Evolutionary conservation across 2,888 invertebrate genomes (phyloP), one percentile per base, ranked within the genome.

Genomic region (Lacanobia wlatinum): DNA sequence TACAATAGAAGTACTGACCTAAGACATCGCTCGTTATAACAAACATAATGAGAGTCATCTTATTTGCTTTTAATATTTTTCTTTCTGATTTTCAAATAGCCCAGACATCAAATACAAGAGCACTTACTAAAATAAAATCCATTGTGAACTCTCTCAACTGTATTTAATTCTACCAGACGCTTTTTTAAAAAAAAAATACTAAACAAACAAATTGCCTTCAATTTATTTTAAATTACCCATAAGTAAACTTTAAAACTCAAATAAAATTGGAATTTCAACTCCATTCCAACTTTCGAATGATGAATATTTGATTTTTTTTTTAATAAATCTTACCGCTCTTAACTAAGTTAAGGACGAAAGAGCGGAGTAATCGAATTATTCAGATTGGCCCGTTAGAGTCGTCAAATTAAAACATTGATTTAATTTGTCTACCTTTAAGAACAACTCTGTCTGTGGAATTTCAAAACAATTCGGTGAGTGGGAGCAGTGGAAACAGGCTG

Each of bases 331-430:
- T 78, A 80, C 79, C 83, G 80, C 84, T 88, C 52, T 89, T 89
- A 91, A 92, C 90, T 91, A 80, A 84, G 87, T 90, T 89, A 89
- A 84, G 76, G 87, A 83, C 87, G 89, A 92, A 92, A 90, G 91
- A 90, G 89, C 84, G 84, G 87, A 82, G 88, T 90, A 91, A 94
- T 92, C 91, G 89, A 89, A 91, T 94, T 94, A 94, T 92, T 92
- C 90, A 92, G 91, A 94, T 94, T 90, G 90, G 87, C 91, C 87
- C 88, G 90, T 91, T 90, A 87, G 87, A 93, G 88, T 92, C 89
- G 84, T 90, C 89, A 90, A 92, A 92, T 93, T 91, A 91, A 91
- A 88, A 88, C 90, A 92, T 88, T 91, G 90, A 91, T 92, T 92
- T 90, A 90, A 92, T 91, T 92, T 90, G 86, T 87, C 87, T 80